These are phyloP conservation scores for Bufo bufo DNA, from an alignment of 2,113 vertebrate genomes.

Conservation along the genomic window DNA sequence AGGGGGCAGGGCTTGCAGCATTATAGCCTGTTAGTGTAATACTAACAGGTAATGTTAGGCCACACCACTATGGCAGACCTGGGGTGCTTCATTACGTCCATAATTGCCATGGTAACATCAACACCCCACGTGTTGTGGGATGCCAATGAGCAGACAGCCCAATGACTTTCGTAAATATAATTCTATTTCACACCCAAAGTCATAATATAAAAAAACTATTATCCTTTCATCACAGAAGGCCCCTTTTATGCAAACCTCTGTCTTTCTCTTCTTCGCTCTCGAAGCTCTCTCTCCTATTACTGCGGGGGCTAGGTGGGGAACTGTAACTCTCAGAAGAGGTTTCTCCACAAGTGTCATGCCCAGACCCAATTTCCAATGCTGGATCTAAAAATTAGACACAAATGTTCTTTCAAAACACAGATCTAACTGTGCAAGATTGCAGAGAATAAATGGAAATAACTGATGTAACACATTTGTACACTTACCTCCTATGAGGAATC, in stretches of 20 bases:
- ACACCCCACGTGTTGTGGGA: no score
- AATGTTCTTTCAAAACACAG: slow-evolving; percentile 7
- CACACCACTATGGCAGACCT: no score
- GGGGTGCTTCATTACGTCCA: no score
- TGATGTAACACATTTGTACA: background rate
- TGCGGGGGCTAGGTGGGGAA: slow-evolving; percentile 90
- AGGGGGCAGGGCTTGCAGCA: no score
- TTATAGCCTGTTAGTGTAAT: no score
- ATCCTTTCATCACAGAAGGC: background rate
- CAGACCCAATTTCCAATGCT: slow-evolving; percentile 79
- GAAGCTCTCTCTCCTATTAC: slow-evolving; percentile 85
- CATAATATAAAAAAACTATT: no score
- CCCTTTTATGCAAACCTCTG: slow-evolving; percentile 77
- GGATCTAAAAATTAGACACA: slow-evolving; percentile 74
- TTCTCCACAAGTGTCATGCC: slow-evolving; percentile 85
- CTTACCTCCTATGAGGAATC: no score
- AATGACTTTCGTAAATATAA: no score
- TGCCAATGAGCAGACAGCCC: no score
- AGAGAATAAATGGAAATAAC: background rate
- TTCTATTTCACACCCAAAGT: no score
- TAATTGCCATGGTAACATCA: no score
- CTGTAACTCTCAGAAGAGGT: slow-evolving; percentile 95
- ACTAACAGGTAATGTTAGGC: no score
- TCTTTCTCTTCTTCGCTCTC: slow-evolving; percentile 94
- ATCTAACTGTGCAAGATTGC: background rate